These are phyloP conservation scores for Gymnosoma rotundatum DNA, from an alignment of 2,888 invertebrate genomes.

Conservation along the genomic window DNA sequence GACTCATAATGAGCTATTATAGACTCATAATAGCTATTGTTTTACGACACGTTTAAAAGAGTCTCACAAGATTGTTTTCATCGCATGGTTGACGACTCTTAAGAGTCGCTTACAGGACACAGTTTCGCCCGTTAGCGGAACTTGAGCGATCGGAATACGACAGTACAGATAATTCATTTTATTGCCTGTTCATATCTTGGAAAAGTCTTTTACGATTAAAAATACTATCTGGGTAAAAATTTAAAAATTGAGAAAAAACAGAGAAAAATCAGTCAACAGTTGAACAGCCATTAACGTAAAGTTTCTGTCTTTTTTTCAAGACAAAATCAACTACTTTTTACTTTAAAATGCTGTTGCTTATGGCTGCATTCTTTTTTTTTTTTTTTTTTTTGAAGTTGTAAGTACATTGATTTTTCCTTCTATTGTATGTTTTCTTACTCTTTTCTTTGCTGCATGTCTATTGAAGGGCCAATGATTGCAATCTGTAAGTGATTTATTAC, in stretches of 20 bases:
- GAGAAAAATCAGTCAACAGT: conserved; percentile 53
- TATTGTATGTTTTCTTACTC: conserved; percentile 15
- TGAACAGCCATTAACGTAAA: conserved; percentile 37
- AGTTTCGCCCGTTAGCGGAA: too few relatives aligned
- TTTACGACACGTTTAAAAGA: too few relatives aligned
- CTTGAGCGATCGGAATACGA: too few relatives aligned
- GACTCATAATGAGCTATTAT: too few relatives aligned
- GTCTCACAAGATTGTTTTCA: too few relatives aligned
- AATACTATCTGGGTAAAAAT: too few relatives aligned
- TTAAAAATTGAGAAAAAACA: conserved; percentile 21
- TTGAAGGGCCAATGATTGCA: conserved; percentile 56
- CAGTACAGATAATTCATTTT: too few relatives aligned
- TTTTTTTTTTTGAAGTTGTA: not conserved
- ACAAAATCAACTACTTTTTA: not conserved
- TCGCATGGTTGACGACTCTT: too few relatives aligned
- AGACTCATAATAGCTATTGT: too few relatives aligned
- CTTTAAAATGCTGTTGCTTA: conserved; percentile 9
- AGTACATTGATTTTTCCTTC: conserved; percentile 33
- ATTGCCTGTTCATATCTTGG: too few relatives aligned
- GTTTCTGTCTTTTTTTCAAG: not conserved
- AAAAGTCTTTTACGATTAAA: too few relatives aligned
- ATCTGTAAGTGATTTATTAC: conserved; percentile 70
- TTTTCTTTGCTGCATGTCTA: conserved; percentile 24
- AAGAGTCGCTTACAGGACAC: too few relatives aligned
- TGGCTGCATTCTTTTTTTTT: conserved; percentile 5